phyloP scores from a whole-genome alignment of 2,888 invertebrate genomes.

The Luperina nickerlii region DNA sequence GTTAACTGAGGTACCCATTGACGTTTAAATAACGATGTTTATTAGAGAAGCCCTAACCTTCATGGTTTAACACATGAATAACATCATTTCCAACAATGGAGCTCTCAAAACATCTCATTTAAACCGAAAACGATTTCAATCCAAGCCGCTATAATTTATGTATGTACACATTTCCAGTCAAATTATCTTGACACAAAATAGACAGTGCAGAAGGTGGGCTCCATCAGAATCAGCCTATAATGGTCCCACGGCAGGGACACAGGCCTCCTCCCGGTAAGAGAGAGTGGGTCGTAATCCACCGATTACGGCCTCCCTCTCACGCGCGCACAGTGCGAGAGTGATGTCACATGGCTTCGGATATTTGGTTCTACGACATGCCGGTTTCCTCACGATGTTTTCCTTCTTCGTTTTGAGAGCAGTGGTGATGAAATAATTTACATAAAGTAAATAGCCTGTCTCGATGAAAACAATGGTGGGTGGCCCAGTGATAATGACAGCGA shows the following conservation, averaged over 20 bases:
- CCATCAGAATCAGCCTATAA: neutral
- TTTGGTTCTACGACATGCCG: neutral
- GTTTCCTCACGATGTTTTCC: too few species aligned
- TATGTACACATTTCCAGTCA: conserved; percentile 54
- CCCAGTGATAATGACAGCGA: too few species aligned
- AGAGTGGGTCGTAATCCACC: neutral
- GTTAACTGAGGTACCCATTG: too few species aligned
- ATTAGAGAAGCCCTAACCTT: neutral
- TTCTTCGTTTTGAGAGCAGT: too few species aligned
- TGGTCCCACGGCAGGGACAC: neutral
- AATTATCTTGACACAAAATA: conserved; percentile 10
- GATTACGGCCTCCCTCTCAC: neutral
- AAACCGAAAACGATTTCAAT: conserved; percentile 56
- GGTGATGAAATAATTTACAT: too few species aligned
- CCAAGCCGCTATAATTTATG: conserved; percentile 57
- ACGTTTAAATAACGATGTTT: too few species aligned
- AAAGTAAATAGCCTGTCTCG: too few species aligned
- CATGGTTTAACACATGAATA: conserved; percentile 21
- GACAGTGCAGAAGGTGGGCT: neutral
- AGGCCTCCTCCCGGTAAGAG: neutral
- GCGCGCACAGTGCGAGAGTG: neutral
- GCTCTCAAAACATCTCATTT: conserved; percentile 25
- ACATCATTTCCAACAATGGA: conserved; percentile 5
- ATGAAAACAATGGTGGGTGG: too few species aligned
- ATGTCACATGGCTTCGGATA: neutral